Evolutionary conservation across 2,888 invertebrate genomes (phyloP).

Genomic region (Lathronympha strigana): DNA sequence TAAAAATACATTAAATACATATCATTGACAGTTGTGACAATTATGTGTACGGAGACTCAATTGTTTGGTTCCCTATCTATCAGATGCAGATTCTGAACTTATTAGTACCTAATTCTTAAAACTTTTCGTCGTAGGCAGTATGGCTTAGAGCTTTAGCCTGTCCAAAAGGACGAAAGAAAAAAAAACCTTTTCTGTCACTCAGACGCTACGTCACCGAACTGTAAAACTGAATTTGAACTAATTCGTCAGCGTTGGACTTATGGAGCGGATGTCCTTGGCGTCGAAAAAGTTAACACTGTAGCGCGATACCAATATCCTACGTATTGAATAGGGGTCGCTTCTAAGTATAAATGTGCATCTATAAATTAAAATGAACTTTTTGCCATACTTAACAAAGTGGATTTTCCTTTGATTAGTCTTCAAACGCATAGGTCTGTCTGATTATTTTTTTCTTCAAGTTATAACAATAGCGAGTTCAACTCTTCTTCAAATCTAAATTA

Average conservation of each 20-base stretch:
- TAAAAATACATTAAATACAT: conserved; percentile 17
- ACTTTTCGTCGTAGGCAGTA: too few relatives aligned
- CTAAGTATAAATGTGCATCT: neutral
- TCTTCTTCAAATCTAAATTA: neutral
- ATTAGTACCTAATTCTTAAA: neutral
- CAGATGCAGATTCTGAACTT: neutral
- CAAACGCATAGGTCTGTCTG: neutral
- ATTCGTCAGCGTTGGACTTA: too few relatives aligned
- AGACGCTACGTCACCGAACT: too few relatives aligned
- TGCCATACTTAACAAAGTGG: neutral
- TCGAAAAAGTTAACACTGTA: neutral
- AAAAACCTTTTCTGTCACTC: too few relatives aligned
- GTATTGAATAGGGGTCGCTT: neutral
- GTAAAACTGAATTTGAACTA: too few relatives aligned
- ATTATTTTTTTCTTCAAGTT: neutral
- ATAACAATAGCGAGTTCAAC: conserved; percentile 11
- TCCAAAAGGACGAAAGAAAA: too few relatives aligned
- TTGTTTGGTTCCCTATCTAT: neutral
- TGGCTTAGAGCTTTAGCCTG: too few relatives aligned
- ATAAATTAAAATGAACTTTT: neutral
- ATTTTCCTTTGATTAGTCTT: neutral
- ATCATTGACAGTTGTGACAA: conserved; percentile 26
- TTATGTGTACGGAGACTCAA: conserved; percentile 27
- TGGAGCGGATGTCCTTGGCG: too few relatives aligned
- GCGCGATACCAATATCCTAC: neutral